Percentiles rank a stretch among this genome's conserved stretches.
Evolutionary conservation across 1,140 invertebrate genomes (phyloP).

Genomic region (Acromyrmex charruanus): DNA sequence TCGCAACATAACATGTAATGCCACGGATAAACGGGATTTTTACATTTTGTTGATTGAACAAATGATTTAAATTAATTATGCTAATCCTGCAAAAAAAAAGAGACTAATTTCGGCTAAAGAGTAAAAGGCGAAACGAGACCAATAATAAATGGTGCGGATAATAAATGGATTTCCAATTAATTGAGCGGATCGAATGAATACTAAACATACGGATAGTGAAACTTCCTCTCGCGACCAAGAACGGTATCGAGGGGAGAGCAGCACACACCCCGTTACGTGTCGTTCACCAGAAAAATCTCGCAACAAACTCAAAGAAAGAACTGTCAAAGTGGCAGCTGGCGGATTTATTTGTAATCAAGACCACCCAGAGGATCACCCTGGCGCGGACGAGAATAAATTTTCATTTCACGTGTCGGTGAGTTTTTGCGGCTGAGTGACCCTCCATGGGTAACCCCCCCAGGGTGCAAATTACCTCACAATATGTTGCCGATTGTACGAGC

Average conservation of each 20-base stretch:
- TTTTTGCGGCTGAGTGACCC: constrained; percentile 71
- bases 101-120: not conserved
- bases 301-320: constrained; percentile 39
- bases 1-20: not conserved
- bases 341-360: constrained; percentile 60
- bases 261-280: not conserved
- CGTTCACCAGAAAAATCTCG: constrained; percentile 24
- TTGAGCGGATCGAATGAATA: constrained; percentile 44
- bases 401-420: constrained; percentile 76
- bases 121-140: not conserved
- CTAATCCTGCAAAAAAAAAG: not conserved
- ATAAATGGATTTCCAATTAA: constrained; percentile 46
- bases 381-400: constrained; percentile 70
- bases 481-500: constrained; percentile 76
- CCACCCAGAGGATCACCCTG: constrained; percentile 9
- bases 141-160: constrained; percentile 43
- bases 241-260: not conserved
- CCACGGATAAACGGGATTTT: not conserved
- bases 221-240: not conserved
- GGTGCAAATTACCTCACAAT: constrained; percentile 78
- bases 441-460: constrained; percentile 58
- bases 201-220: constrained; percentile 10
- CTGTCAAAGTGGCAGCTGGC: constrained; percentile 64
- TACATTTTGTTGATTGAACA: constrained; percentile 3
- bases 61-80: constrained; percentile 35